Evolutionary conservation across 2,113 vertebrate species (phyloP).

Genomic region (Helogale parvula): DNA sequence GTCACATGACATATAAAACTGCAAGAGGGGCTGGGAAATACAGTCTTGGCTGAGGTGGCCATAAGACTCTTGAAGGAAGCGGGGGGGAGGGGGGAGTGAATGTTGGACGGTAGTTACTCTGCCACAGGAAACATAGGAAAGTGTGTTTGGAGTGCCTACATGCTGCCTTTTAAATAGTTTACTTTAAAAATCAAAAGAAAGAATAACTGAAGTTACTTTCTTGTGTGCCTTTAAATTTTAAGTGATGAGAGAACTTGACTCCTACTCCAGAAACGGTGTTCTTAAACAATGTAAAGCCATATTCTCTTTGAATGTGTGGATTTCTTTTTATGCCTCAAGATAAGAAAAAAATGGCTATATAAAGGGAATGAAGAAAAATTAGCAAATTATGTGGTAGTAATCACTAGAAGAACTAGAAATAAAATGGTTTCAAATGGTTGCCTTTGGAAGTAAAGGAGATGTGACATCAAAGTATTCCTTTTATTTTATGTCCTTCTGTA

Average conservation of each 20-base stretch:
- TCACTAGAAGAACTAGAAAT: constrained; percentile 6
- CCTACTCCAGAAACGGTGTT: not conserved
- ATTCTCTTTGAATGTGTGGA: not conserved
- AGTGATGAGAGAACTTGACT: not conserved
- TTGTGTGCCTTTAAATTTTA: not conserved
- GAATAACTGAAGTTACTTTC: not conserved
- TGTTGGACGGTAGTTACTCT: not conserved
- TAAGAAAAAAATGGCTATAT: not conserved
- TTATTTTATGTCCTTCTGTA: not conserved
- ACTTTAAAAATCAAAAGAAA: not conserved
- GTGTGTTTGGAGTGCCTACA: not conserved
- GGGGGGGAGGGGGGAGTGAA: not conserved
- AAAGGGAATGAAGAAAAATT: not conserved
- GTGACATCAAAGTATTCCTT: not conserved
- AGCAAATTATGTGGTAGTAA: not conserved
- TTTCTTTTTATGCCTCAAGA: constrained; percentile 1
- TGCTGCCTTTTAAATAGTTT: constrained; percentile 24
- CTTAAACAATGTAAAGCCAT: not conserved
- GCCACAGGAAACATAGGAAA: not conserved
- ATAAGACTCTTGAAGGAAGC: not conserved
- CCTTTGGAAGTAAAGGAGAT: not conserved
- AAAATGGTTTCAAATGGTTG: not conserved
- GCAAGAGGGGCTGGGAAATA: not conserved
- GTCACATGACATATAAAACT: not conserved
- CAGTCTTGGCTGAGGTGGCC: not conserved